These are phyloP conservation scores for Cepaea hortensis DNA, from an alignment of 2,888 invertebrate genomes.

Conservation along the genomic window DNA sequence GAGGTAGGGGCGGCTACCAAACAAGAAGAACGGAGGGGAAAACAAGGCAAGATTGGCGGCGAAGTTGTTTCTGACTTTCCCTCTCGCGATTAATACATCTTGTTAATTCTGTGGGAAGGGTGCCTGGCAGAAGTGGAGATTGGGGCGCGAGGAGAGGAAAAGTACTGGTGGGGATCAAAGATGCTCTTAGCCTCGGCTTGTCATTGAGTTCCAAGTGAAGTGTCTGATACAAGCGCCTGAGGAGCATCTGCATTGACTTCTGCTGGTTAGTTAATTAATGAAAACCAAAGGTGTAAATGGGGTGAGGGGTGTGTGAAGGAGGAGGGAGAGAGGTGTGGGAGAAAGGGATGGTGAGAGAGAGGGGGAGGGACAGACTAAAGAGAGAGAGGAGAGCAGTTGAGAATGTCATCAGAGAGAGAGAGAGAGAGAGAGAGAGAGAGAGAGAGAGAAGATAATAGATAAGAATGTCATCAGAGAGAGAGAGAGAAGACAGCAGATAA, in stretches of 20 bases:
- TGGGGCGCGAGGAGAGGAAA: background rate
- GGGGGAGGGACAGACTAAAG: background rate
- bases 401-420: background rate
- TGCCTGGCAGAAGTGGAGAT: background rate
- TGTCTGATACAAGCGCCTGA: too few species aligned
- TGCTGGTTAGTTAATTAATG: background rate
- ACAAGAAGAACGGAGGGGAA: background rate
- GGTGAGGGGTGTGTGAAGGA: background rate
- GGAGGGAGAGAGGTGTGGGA: background rate
- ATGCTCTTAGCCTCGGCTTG: background rate
- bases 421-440: background rate
- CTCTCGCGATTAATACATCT: background rate
- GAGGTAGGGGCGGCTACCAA: background rate
- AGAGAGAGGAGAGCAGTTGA: background rate
- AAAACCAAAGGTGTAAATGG: background rate
- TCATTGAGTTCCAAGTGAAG: too few species aligned
- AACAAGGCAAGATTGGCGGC: background rate
- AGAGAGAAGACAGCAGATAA: background rate
- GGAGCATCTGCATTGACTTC: background rate
- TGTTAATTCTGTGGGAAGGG: background rate
- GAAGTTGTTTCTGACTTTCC: background rate
- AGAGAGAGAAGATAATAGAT: background rate
- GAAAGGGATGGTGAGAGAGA: background rate
- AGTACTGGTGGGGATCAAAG: background rate
- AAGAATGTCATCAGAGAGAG: too few species aligned